Percentiles rank a stretch among this genome's conserved stretches.
Evolutionary conservation across 37 sponge, comb jelly and placozoan genomes (phyloP).

Genomic region (Amphimedon queenslandica): DNA sequence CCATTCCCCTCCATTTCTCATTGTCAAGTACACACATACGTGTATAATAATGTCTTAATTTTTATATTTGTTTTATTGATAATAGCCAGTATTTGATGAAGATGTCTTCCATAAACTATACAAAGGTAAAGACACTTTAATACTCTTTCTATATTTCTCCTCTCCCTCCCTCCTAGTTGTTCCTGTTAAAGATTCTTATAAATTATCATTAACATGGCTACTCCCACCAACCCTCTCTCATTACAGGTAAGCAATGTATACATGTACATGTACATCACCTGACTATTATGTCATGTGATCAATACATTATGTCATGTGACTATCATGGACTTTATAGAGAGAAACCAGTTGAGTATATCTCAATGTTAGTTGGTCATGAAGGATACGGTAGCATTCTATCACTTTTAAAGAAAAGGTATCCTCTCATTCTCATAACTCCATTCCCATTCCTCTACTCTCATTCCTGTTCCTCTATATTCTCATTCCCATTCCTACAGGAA

Average conservation of each 20-base stretch:
- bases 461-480: background rate
- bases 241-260: constrained; percentile 43
- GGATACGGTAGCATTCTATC: constrained; percentile 76
- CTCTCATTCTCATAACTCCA: background rate
- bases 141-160: too few relatives aligned
- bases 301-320: background rate
- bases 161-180: constrained; percentile 21
- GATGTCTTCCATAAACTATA: constrained; percentile 31
- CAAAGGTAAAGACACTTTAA: constrained; percentile 37
- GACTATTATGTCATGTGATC: too few relatives aligned
- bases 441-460: background rate
- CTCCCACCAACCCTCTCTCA: constrained; percentile 46
- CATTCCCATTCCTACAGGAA: too few relatives aligned
- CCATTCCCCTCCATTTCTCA: constrained; percentile 13
- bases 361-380: constrained; percentile 76
- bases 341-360: constrained; percentile 72
- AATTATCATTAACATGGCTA: constrained; percentile 47
- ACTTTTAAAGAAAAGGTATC: constrained; percentile 55
- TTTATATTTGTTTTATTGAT: background rate
- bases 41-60: background rate
- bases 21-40: constrained; percentile 3
- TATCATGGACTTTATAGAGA: constrained; percentile 15
- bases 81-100: constrained; percentile 33
- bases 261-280: background rate
- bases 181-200: constrained; percentile 52